These are phyloP conservation scores for Cinclus cinclus DNA, from an alignment of 2,113 vertebrate genomes.

Conservation along the genomic window DNA sequence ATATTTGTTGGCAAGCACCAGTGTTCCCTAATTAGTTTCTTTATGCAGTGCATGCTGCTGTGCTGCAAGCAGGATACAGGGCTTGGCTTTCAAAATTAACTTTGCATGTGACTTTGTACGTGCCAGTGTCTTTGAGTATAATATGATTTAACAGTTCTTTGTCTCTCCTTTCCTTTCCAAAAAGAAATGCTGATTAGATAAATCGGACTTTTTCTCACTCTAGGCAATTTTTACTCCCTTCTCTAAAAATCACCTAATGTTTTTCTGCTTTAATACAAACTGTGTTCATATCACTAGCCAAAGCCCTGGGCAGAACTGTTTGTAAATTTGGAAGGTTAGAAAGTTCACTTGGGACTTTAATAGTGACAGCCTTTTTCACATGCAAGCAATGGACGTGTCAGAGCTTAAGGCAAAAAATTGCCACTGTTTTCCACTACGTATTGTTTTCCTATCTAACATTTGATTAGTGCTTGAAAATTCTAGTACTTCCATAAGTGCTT, in stretches of 20 bases:
- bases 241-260: rapidly evolving
- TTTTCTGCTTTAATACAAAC: background rate
- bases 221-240: background rate
- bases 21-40: background rate
- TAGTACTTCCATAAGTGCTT: constrained; percentile 4
- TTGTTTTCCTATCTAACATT: background rate
- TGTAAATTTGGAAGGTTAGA: background rate
- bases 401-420: background rate
- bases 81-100: constrained; percentile 27
- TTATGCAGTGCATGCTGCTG: background rate
- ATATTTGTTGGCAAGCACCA: background rate
- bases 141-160: background rate
- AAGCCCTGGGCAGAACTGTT: background rate
- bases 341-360: background rate
- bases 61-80: background rate
- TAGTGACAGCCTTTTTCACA: background rate
- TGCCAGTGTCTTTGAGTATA: background rate
- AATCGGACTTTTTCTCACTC: background rate
- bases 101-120: background rate
- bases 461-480: constrained; percentile 25
- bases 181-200: background rate
- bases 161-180: background rate
- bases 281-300: background rate
- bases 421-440: background rate
- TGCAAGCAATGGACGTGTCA: background rate